Percentiles rank a stretch among this genome's conserved stretches.
Evolutionary conservation across 2,113 vertebrate genomes (phyloP).

Genomic region (Cyanoramphus novaezelandiae): DNA sequence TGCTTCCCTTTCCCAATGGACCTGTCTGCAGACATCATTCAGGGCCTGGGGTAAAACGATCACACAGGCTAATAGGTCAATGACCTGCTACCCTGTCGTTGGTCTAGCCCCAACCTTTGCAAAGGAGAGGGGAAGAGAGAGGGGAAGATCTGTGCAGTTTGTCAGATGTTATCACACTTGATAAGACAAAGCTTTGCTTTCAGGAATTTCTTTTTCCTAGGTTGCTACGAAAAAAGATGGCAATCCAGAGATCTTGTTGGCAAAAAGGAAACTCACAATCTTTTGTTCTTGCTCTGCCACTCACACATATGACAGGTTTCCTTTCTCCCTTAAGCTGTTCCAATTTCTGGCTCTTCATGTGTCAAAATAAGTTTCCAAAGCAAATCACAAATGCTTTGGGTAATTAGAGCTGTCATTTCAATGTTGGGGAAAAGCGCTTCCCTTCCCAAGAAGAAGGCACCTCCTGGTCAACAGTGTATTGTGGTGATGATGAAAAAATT

Average conservation of each 20-base stretch:
- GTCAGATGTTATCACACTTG: constrained; percentile 51
- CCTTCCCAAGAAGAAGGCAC: background rate
- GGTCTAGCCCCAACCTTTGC: background rate
- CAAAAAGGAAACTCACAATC: background rate
- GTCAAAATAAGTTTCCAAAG: constrained; percentile 37
- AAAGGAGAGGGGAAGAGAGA: background rate
- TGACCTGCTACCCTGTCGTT: background rate
- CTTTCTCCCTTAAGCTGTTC: background rate
- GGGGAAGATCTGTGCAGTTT: constrained; percentile 21
- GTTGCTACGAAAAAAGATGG: background rate
- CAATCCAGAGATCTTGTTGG: background rate
- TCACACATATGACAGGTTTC: background rate
- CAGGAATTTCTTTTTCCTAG: constrained; percentile 20
- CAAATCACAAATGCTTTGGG: background rate
- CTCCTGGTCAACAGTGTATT: background rate
- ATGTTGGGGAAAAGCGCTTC: background rate
- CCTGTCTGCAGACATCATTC: constrained; percentile 22
- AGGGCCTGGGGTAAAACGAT: constrained; percentile 25
- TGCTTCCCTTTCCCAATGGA: constrained; percentile 39
- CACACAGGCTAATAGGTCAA: constrained; percentile 16
- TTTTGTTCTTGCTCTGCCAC: constrained; percentile 13
- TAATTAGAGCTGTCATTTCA: background rate
- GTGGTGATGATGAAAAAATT: background rate
- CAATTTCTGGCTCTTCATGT: background rate
- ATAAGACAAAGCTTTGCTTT: constrained; percentile 17